Evolutionary conservation across 1,140 invertebrate species (phyloP).

Genomic region (Ceratitis capitata): DNA sequence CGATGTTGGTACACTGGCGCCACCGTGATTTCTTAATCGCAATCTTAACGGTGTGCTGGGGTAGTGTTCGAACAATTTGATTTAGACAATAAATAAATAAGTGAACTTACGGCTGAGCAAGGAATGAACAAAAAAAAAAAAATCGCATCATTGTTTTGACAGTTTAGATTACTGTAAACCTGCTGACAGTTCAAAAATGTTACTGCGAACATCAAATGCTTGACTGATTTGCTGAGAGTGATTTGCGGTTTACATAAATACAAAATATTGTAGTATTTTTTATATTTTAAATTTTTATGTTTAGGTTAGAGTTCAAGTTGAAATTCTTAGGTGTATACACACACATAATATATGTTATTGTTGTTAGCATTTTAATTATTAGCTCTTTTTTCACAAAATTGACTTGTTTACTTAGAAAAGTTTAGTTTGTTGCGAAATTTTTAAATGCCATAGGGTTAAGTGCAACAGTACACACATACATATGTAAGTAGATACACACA

Average conservation of each 20-base stretch:
- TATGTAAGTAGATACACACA: too few relatives aligned
- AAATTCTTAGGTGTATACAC: too few relatives aligned
- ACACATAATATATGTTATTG: too few relatives aligned
- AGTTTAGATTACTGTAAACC: neutral
- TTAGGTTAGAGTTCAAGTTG: neutral
- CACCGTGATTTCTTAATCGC: neutral
- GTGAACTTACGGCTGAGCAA: neutral
- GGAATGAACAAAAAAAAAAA: too few relatives aligned
- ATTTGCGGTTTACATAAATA: neutral
- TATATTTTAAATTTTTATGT: neutral
- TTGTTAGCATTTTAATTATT: too few relatives aligned
- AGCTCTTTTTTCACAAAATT: too few relatives aligned
- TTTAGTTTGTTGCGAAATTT: neutral
- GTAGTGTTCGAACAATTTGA: too few relatives aligned
- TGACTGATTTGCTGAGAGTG: neutral
- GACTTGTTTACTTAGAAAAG: neutral
- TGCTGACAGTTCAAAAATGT: constrained; percentile 3
- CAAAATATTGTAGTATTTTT: neutral
- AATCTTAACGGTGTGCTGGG: too few relatives aligned
- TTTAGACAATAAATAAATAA: neutral
- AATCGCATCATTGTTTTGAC: constrained; percentile 6
- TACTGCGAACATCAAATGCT: neutral
- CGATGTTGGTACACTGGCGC: neutral
- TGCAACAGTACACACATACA: too few relatives aligned
- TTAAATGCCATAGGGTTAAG: too few relatives aligned